Percentiles rank a stretch among this genome's conserved stretches.
These are phyloP conservation scores for Arion vulgaris DNA, from an alignment of 1,140 invertebrate species.

Conservation along the genomic window DNA sequence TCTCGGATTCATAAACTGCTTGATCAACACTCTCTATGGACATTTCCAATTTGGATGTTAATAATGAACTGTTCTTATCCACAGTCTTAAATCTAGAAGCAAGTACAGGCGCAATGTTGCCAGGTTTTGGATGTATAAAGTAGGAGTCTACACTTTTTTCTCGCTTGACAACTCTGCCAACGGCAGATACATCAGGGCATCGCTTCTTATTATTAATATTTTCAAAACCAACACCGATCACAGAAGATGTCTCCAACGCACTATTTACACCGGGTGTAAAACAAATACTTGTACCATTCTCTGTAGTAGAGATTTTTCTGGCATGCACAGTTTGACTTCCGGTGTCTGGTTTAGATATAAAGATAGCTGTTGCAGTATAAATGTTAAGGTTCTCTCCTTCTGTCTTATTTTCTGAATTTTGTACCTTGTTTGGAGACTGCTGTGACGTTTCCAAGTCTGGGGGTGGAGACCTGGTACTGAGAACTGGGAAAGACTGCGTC, in stretches of 20 bases:
- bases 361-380: constrained; percentile 16
- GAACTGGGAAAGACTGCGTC: not conserved
- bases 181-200: constrained; percentile 10
- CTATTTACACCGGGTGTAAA: not conserved
- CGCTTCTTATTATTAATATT: not conserved
- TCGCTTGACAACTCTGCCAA: not conserved
- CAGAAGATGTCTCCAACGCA: not conserved
- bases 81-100: not conserved
- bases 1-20: constrained; percentile 31
- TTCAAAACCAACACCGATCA: not conserved
- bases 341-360: not conserved
- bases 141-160: not conserved
- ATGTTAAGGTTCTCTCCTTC: not conserved
- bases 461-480: not conserved
- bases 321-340: not conserved
- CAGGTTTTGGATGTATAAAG: not conserved
- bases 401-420: not conserved
- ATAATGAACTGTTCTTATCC: not conserved
- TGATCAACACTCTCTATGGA: constrained; percentile 40
- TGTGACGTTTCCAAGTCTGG: not conserved
- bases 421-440: not conserved
- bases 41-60: constrained; percentile 23
- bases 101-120: not conserved
- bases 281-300: not conserved
- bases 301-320: not conserved